Base-by-base conservation (phyloP, 2,797 vertebrate genomes). In the Phrynocephalus guinanensis region DNA sequence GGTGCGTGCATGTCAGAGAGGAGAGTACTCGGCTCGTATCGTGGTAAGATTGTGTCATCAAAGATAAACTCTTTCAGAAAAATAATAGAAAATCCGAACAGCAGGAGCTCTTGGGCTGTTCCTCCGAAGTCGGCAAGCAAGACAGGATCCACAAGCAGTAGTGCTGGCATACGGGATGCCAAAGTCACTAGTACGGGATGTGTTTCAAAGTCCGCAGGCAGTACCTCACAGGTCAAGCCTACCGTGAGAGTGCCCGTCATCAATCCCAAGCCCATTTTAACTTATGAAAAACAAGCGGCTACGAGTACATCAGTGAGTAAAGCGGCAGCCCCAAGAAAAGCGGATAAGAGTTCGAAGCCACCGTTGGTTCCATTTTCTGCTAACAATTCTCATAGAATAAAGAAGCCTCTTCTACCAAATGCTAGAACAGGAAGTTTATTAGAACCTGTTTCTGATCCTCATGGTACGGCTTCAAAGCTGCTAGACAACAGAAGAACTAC, bases 51-150 rank as follows among this genome's bases (percentile, higher is more conserved):
- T 82, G 92, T 99, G 60, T 97, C 97, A 84, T 99, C 99, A 30
- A 99, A 99, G 95, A 95, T 99, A 63, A 98, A 98, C 87, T 98
- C 98, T 22, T 98, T 99, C 92, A 96, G 98, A 95, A 99, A 97
- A 93, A 93, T 96, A 11, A 83, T 90, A 24, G 89, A 86, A 84
- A 83, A 76, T 0, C 90, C 94, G 26, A 90, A 24, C 3, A 91
- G 77, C 1, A 91, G 93, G 56, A 89, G 50, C 86, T 93, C 86
- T 83, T 44, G 90, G 83, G 18, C 85, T 77, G 28, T 80, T 90
- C 1, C 84, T 20, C 52, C 89, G 22, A 95, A 94, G 82, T 72
- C 84, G 87, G 71, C 82, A 86, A 56, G 67, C 48, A 94, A 82
- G 38, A 84, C 90, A 85, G 86, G 15, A 1, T 20, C 89, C 9